Percentiles rank a stretch among this genome's conserved stretches.
Evolutionary conservation across 2,797 vertebrate species (phyloP).

Genomic region (Rousettus madagascariensis): DNA sequence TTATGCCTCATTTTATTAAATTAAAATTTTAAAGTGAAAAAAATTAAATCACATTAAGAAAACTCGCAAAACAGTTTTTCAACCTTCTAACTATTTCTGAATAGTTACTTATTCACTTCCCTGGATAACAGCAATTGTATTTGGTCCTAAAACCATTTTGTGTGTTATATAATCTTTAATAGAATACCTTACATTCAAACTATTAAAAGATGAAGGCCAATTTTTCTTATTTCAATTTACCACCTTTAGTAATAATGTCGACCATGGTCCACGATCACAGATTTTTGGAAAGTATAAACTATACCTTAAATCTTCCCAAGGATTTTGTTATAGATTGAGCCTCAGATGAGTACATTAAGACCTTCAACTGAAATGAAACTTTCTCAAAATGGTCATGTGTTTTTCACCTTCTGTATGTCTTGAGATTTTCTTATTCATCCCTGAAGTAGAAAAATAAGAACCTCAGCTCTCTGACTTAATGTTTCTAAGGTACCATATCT

Average conservation of each 20-base stretch:
- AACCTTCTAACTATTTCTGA: neutral
- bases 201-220: neutral
- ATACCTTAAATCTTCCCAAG: neutral
- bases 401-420: constrained; percentile 1
- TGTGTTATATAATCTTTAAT: neutral
- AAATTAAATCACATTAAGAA: constrained; percentile 48
- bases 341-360: neutral
- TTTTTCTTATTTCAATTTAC: neutral
- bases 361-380: neutral
- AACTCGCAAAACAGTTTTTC: neutral
- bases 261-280: neutral
- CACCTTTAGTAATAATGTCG: neutral
- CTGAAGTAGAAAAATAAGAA: constrained; percentile 45
- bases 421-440: constrained; percentile 16
- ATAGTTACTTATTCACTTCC: neutral
- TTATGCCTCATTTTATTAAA: constrained; percentile 37
- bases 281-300: neutral
- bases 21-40: neutral
- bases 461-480: neutral
- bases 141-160: neutral
- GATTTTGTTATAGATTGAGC: neutral
- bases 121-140: neutral
- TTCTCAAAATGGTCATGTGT: neutral
- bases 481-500: neutral
- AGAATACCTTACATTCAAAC: neutral